phyloP scores from a whole-genome alignment of 2,888 invertebrate genomes.

The Pasiphila rectangulata region DNA sequence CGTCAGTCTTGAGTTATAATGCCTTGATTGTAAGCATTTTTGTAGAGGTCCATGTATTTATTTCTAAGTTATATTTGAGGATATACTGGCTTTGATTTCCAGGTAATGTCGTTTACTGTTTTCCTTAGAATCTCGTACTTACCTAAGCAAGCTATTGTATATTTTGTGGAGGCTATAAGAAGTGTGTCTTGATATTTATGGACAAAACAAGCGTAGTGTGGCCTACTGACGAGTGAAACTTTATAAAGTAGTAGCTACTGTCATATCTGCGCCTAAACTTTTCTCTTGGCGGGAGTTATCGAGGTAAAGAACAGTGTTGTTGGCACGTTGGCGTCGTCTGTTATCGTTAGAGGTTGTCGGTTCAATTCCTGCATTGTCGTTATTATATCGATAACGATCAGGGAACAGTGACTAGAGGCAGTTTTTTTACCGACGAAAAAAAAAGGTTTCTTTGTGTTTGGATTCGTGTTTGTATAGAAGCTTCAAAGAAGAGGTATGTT shows the following conservation, averaged over 20 bases:
- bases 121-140: background rate
- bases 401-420: constrained; percentile 44
- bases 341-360: constrained; percentile 55
- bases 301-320: constrained; percentile 65
- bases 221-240: constrained; percentile 7
- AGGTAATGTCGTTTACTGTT: too few species aligned
- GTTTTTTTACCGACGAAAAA: too few species aligned
- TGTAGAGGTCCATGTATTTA: background rate
- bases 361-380: constrained; percentile 50
- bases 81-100: too few species aligned
- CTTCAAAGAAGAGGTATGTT: constrained; percentile 41
- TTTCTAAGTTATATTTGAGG: background rate
- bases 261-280: constrained; percentile 67
- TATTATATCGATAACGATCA: constrained; percentile 50
- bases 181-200: too few species aligned
- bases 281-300: constrained; percentile 62
- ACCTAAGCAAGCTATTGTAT: too few species aligned
- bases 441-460: too few species aligned
- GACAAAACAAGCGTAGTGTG: background rate
- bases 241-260: background rate
- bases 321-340: constrained; percentile 63
- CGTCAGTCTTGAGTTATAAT: background rate
- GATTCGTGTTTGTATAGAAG: constrained; percentile 37
- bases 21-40: background rate
- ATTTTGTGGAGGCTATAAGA: too few species aligned